Evolutionary conservation across 2,113 vertebrate genomes (phyloP).

Genomic region (Chionis minor): DNA sequence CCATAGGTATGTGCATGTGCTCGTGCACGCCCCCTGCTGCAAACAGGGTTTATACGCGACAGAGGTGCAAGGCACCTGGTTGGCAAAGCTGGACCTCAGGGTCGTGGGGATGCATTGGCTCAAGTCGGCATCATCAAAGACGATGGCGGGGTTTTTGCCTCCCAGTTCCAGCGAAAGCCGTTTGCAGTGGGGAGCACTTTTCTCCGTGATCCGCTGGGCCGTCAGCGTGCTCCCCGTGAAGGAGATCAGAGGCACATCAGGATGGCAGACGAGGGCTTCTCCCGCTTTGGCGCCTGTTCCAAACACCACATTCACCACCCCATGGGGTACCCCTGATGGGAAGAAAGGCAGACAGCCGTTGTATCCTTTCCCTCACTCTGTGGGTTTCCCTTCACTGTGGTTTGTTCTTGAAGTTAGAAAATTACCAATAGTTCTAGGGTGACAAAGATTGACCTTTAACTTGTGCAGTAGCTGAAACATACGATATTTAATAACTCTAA

Average conservation of each 20-base stretch:
- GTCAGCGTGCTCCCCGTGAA: slow-evolving; percentile 95
- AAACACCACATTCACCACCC: slow-evolving; percentile 94
- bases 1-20: accelerated
- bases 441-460: not conserved
- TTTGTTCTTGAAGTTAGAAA: not conserved
- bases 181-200: slow-evolving; percentile 88
- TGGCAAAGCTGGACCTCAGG: slow-evolving; percentile 91
- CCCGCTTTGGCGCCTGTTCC: slow-evolving; percentile 83
- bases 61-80: slow-evolving; percentile 81
- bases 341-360: not conserved
- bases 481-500: not conserved
- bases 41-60: accelerated
- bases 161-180: slow-evolving; percentile 94
- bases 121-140: slow-evolving; percentile 91
- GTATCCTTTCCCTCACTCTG: accelerated
- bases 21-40: not conserved
- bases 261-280: slow-evolving; percentile 89
- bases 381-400: not conserved
- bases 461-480: not conserved
- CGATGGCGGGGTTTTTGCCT: slow-evolving; percentile 92
- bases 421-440: not conserved
- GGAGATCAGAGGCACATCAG: slow-evolving; percentile 88
- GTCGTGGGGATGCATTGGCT: slow-evolving; percentile 86
- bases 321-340: slow-evolving; percentile 84
- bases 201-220: slow-evolving; percentile 82